Base-by-base conservation (phyloP, 1,140 invertebrate species). In the Pteromalus puparum region DNA sequence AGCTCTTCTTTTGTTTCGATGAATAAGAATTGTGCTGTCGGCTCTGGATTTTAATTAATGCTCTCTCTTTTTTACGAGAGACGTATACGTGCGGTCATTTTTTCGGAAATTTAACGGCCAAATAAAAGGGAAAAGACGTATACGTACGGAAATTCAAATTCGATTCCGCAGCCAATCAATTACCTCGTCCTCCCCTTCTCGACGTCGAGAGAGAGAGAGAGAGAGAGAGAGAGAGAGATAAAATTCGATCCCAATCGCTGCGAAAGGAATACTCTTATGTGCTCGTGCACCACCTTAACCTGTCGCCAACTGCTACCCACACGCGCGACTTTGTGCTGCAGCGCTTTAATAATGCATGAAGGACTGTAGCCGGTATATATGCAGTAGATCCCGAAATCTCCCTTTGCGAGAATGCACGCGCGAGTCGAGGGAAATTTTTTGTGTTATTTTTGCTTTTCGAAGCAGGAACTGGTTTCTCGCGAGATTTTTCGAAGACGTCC, bases 311-410 rank as follows among this genome's bases (percentile, higher is more conserved):
- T 68, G 38, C n/a, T 53, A 30, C 61, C 10, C 61, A 82, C 13
- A 4, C 34, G 24, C 26, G 26, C 38, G 38, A 42, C 38, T 42
- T 42, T 42, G 38, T 7, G 9, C 26, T 15, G 9, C 30, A 7
- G 21, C 18, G 46, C 38, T 24, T 83, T 53, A 78, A 78, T 78
- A 78, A 77, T 72, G 75, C 28, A 53, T 83, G 34, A 46, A 76
- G 48, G 12, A 26, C 46, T 10, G 30, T 1, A 15, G 4, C 26
- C 18, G 30, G 13, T 74, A 30, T 53, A 5, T 42, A 42, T 42
- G 38, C 38, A 42, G 38, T 7, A 42, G 38, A 42, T 42, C 38
- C 53, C n/a, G 24, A 48, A 77, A 76, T 68, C 34, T 75, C 18
- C 24, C 48, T 73, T 70, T 24, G 72, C 70, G 30, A 53, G 28